Evolutionary conservation across 2,888 invertebrate genomes (phyloP).

Genomic region (Autographa gamma): DNA sequence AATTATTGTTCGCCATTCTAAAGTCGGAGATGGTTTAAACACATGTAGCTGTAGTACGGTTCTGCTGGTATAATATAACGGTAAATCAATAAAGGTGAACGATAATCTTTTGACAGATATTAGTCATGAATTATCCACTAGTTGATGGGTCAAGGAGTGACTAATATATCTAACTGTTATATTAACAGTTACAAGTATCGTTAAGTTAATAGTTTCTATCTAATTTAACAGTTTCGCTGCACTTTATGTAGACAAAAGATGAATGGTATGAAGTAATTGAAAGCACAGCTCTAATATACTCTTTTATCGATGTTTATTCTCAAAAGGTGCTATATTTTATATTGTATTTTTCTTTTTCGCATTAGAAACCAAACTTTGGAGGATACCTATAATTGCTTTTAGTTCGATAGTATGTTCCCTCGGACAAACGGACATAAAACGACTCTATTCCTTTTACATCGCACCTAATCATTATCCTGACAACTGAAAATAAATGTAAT

Average conservation of each 20-base stretch:
- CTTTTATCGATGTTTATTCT: no score
- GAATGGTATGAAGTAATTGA: neutral
- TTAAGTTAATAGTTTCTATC: neutral
- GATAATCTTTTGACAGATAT: constrained; percentile 27
- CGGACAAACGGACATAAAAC: no score
- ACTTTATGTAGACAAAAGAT: neutral
- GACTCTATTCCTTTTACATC: no score
- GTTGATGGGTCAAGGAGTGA: constrained; percentile 5
- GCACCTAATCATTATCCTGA: no score
- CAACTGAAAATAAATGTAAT: no score
- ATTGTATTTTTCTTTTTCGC: no score
- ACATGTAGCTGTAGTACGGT: constrained; percentile 1
- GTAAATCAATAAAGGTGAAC: constrained; percentile 24
- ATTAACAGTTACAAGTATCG: neutral
- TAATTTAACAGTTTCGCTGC: neutral
- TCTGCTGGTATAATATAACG: constrained; percentile 29
- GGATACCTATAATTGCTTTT: no score
- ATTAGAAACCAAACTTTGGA: no score
- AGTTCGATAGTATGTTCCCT: no score
- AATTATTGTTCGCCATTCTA: constrained; percentile 59
- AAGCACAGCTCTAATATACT: no score
- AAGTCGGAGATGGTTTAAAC: constrained; percentile 31
- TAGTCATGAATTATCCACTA: constrained; percentile 11
- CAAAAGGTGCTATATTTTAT: no score
- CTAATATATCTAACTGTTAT: neutral